Evolutionary conservation across 2,888 invertebrate genomes (phyloP).

Genomic region (Harpalus rufipes): DNA sequence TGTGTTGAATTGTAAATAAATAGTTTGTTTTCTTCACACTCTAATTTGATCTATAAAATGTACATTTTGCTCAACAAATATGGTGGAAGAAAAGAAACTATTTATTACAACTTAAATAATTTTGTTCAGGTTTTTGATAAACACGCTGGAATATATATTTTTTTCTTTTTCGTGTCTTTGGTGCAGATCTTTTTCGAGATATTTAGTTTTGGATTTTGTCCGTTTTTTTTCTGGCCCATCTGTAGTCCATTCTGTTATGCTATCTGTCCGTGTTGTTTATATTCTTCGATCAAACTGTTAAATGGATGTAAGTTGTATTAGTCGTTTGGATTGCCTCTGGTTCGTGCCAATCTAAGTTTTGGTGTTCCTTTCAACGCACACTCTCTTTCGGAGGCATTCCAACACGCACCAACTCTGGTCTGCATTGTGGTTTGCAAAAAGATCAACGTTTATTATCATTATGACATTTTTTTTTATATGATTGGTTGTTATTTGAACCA

Average conservation of each 20-base stretch:
- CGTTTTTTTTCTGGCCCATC: neutral
- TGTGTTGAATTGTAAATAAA: too few species aligned
- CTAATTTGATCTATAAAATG: too few species aligned
- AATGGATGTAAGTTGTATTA: constrained; percentile 55
- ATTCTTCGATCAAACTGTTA: constrained; percentile 61
- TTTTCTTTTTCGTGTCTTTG: neutral
- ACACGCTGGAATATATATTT: neutral
- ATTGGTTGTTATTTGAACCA: constrained; percentile 61
- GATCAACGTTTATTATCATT: constrained; percentile 58
- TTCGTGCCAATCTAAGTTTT: constrained; percentile 47
- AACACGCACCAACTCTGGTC: constrained; percentile 36
- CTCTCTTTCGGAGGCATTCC: constrained; percentile 35
- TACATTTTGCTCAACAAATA: too few species aligned
- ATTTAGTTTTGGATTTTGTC: neutral
- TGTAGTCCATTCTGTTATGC: constrained; percentile 52
- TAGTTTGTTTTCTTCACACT: too few species aligned
- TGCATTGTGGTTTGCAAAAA: constrained; percentile 44
- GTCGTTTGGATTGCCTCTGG: constrained; percentile 49
- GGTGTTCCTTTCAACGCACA: constrained; percentile 50
- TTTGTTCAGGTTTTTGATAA: too few species aligned
- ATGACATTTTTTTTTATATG: constrained; percentile 53
- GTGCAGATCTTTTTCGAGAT: neutral
- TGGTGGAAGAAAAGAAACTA: too few species aligned
- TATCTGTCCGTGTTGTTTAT: constrained; percentile 62
- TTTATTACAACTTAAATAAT: too few species aligned